These are phyloP conservation scores for Torymus tubicola DNA, from an alignment of 2,888 invertebrate genomes.

Conservation along the genomic window DNA sequence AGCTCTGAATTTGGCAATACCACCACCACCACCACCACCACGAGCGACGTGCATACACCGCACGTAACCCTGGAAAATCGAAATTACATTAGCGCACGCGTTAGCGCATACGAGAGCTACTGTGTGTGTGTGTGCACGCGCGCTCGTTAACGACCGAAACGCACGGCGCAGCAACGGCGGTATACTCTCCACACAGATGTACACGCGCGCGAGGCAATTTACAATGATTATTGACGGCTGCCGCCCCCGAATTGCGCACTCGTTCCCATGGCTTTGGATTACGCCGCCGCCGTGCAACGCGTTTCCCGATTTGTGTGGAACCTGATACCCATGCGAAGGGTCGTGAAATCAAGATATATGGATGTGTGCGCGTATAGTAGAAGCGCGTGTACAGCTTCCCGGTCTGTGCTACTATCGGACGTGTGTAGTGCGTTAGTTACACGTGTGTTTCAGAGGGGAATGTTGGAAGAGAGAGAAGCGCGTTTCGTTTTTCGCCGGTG, in stretches of 20 bases:
- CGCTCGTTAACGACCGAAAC: slow-evolving; percentile 64
- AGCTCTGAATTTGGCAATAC: not conserved
- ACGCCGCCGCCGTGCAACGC: slow-evolving; percentile 53
- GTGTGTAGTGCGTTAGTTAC: too few relatives aligned
- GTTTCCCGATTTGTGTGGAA: slow-evolving; percentile 76
- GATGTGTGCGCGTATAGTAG: slow-evolving; percentile 46
- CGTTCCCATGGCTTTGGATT: slow-evolving; percentile 69
- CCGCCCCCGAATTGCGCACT: not conserved
- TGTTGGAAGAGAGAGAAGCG: not conserved
- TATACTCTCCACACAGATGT: slow-evolving; percentile 69
- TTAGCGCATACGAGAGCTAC: slow-evolving; percentile 7
- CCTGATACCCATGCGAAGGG: slow-evolving; percentile 75
- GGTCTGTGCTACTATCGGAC: too few relatives aligned
- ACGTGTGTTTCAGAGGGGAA: too few relatives aligned
- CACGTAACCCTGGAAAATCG: slow-evolving; percentile 21
- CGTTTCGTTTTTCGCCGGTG: slow-evolving; percentile 25
- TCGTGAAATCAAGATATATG: slow-evolving; percentile 76
- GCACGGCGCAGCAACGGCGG: too few relatives aligned
- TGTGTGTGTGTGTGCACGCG: too few relatives aligned
- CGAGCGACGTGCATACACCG: not conserved
- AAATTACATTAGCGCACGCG: slow-evolving; percentile 37
- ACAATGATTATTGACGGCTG: slow-evolving; percentile 69
- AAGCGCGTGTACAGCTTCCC: not conserved
- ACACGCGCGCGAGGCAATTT: slow-evolving; percentile 68
- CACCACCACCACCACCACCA: too few relatives aligned